Conservation (phyloP, 2,797 vertebrate genomes). For the Rousettus madagascariensis region DNA sequence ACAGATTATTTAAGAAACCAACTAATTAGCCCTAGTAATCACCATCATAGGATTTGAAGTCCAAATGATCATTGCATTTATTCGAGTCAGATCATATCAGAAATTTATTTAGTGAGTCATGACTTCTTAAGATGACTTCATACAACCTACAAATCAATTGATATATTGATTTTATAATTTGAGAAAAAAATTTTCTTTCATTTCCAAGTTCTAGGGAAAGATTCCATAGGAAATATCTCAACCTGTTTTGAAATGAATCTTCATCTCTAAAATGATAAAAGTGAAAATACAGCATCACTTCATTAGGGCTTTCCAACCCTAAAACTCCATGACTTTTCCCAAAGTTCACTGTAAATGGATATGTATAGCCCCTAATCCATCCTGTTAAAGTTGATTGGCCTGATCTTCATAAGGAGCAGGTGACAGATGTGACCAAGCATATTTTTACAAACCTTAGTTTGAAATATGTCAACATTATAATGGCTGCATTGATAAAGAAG, state of each 20-base stretch:
- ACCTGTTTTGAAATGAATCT: slow-evolving; percentile 35
- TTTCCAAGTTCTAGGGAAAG: not conserved
- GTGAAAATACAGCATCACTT: not conserved
- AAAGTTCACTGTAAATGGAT: slow-evolving; percentile 22
- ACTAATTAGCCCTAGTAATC: not conserved
- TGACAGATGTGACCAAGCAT: not conserved
- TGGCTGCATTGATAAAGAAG: not conserved
- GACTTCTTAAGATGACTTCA: not conserved
- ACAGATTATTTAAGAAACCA: slow-evolving; percentile 8
- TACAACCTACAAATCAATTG: not conserved
- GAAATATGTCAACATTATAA: not conserved
- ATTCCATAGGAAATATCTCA: not conserved
- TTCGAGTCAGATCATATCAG: slow-evolving; percentile 10
- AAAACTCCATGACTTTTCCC: slow-evolving; percentile 20
- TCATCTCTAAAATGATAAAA: slow-evolving; percentile 40
- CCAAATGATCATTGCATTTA: not conserved
- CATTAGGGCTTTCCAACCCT: not conserved
- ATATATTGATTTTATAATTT: not conserved
- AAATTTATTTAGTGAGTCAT: not conserved
- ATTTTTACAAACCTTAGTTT: slow-evolving; percentile 7
- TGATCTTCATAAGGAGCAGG: not conserved
- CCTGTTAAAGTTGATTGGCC: not conserved
- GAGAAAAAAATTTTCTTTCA: not conserved
- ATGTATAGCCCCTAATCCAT: not conserved
- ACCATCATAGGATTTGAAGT: not conserved